Percentiles rank a stretch among this genome's conserved stretches.
phyloP scores from a whole-genome alignment of 2,113 vertebrate species.

The Okapia johnstoni region DNA sequence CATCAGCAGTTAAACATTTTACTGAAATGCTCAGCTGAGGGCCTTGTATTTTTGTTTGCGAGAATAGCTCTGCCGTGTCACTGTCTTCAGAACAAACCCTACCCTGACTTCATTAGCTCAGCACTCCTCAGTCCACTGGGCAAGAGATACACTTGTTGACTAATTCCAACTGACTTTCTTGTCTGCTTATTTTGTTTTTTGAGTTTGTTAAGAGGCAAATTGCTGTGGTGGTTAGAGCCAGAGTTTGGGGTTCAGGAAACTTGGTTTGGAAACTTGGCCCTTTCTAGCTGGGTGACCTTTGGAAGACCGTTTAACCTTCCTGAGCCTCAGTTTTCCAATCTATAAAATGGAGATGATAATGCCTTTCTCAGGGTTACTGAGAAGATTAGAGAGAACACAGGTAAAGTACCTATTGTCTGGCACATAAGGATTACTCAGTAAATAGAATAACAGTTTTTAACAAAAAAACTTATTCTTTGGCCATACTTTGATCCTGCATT shows the following conservation, averaged over 20 bases:
- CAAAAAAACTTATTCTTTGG: neutral
- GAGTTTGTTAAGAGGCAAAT: conserved; percentile 7
- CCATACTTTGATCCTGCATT: conserved; percentile 2
- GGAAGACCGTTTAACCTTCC: neutral
- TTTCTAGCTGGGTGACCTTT: neutral
- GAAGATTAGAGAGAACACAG: neutral
- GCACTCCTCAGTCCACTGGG: conserved; percentile 33
- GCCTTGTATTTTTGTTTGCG: conserved; percentile 63
- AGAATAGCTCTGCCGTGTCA: conserved; percentile 67
- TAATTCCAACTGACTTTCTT: neutral
- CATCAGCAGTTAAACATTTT: conserved; percentile 72
- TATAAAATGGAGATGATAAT: neutral
- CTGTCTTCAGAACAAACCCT: conserved; percentile 44
- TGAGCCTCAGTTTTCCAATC: neutral
- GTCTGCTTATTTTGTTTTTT: neutral
- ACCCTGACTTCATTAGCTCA: conserved; percentile 61
- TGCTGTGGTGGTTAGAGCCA: neutral
- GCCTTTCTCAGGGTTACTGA: neutral
- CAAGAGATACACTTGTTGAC: neutral
- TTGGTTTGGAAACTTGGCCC: neutral
- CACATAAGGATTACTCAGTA: neutral
- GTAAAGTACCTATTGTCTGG: neutral
- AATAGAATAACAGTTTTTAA: neutral
- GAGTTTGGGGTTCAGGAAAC: neutral
- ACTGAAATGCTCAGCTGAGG: conserved; percentile 66